These are phyloP conservation scores for Leucoraja erinaceus DNA, from an alignment of 2,113 vertebrate species.

Conservation along the genomic window DNA sequence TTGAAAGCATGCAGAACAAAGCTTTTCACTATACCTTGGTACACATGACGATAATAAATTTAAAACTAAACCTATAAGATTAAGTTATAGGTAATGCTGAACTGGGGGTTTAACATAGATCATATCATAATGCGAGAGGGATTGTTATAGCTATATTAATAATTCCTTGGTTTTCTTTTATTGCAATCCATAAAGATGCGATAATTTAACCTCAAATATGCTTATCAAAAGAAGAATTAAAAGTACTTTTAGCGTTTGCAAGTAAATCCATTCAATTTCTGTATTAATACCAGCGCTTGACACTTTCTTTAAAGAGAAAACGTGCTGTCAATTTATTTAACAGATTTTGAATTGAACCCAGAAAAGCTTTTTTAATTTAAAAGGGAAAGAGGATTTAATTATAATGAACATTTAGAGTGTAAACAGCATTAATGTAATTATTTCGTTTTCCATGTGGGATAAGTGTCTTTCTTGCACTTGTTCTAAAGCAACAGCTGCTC, in stretches of 20 bases:
- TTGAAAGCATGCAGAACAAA: too few relatives aligned
- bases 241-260: neutral
- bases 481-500: neutral
- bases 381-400: neutral
- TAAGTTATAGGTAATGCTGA: too few relatives aligned
- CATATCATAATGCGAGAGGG: neutral
- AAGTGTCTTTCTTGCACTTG: neutral
- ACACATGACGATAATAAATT: too few relatives aligned
- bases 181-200: neutral
- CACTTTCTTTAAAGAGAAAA: slow-evolving; percentile 14
- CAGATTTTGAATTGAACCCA: neutral
- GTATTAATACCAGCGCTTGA: neutral
- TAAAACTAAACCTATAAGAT: too few relatives aligned
- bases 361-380: slow-evolving; percentile 25
- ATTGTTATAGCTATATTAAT: neutral
- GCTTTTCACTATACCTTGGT: too few relatives aligned
- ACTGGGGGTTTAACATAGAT: neutral
- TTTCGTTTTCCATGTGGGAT: slow-evolving; percentile 16
- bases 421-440: slow-evolving; percentile 33
- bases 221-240: neutral
- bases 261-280: neutral
- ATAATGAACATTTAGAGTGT: slow-evolving; percentile 4
- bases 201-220: neutral
- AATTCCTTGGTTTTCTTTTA: neutral
- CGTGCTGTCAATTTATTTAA: neutral